Evolutionary conservation across 2,113 vertebrate species (phyloP), one percentile per base, ranked within the genome.

Genomic region (Tragelaphus strepsiceros): DNA sequence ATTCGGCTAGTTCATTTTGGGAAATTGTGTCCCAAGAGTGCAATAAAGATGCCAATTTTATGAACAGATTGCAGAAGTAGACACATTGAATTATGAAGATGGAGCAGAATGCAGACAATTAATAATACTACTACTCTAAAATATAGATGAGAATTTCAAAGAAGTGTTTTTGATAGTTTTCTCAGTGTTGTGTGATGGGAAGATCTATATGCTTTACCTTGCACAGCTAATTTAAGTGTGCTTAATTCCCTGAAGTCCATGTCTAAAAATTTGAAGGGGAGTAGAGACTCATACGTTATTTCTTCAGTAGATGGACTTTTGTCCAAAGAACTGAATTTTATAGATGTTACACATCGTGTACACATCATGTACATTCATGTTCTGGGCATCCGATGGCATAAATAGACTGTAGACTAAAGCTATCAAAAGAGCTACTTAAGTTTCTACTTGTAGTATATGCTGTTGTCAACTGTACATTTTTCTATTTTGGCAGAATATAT

Each of bases 31-130:
- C 98, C 98, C 96, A 97, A 83, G 96, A 98, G 98, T 95, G 14
- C 96, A 98, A 98, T 99, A 98, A 98, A 98, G 96, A 98, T 98
- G 96, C 92, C 97, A 94, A 32, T 98, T 98, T 97, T 97, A 96
- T 98, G 96, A 98, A 97, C 95, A 93, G 97, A 98, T 98, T 98
- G 91, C 61, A 88, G 95, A 35, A 22, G 83, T 97, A 97, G 95
- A 95, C 95, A 96, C 14, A 17, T 35, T 98, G 98, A 98, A 98
- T 98, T 98, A 98, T 93, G 86, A 98, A 98, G 95, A 97, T 94
- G 93, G 88, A 98, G 83, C 91, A 78, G 91, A 98, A 90, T 80
- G 43, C 35, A 97, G 97, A 94, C 92, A 98, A 98, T 99, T 98
- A 98, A 97, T 98, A 97, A 96, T 81, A 95, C 97, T 98, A 90